Base-by-base conservation (phyloP, 1,140 invertebrate genomes). In the Drosophila murphyi region DNA sequence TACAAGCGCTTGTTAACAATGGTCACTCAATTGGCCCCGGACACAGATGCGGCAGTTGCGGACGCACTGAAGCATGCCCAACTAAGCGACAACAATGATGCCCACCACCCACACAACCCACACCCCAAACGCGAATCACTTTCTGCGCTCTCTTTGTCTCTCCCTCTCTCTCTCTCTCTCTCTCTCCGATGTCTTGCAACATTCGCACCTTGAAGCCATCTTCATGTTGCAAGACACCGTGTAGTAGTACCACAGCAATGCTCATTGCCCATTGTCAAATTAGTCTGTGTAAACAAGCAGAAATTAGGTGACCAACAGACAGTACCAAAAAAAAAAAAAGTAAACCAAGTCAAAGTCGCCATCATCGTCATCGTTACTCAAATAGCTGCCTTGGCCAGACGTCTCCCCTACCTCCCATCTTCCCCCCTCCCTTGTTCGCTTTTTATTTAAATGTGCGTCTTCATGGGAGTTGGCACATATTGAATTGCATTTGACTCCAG, bases 21-120 rank as follows among this genome's bases (percentile, higher is more conserved):
- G 85, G 85, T 75, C 74, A 78, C 67, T 80, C 83, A 88, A 87
- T 88, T 87, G 83, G 73, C 76, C 52, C 10, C 56, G 62, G 59
- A 47, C 61, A 39, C 72, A 71, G 70, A 87, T 80, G 80, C 77
- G 73, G 62, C 70, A 80, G 73, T 65, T 31, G 20, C 65, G 37
- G 29, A 55, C 45, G 73, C 85, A 89, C 80, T 81, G 70, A 76
- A 72, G 69, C 77, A 72, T 88, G 55, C 55, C 83, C 83, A 87
- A 89, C 83, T 88, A 87, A 88, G 83, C 83, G 83, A 87, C 83
- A 87, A 85, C 82, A 86, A 85, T 86, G 82, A 86, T 69, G 75
- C 50, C 45, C 69, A 64, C 52, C 71, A 43, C 39, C 39, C 39
- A n/a, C 39, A 43, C 39, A 43, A 43, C 20, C 54, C 39, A 70